These are phyloP conservation scores for Chanos chanos DNA, from an alignment of 2,797 vertebrate genomes.

Conservation along the genomic window DNA sequence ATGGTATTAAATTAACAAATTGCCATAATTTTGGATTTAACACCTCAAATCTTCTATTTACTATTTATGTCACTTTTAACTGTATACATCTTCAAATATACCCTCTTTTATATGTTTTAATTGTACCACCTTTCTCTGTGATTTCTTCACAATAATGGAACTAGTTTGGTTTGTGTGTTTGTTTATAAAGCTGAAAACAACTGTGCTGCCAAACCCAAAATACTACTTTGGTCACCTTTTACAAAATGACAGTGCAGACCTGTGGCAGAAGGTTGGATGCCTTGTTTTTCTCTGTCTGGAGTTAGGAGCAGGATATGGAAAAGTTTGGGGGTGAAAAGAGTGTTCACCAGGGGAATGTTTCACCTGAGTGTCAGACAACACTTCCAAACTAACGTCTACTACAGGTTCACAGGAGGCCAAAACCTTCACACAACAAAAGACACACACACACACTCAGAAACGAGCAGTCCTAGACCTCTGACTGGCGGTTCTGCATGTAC, in stretches of 20 bases:
- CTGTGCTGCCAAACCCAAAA: constrained; percentile 5
- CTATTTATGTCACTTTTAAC: too few species aligned
- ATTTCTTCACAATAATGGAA: not conserved
- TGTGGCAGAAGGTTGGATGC: not conserved
- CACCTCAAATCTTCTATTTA: too few species aligned
- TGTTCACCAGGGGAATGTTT: constrained; percentile 33
- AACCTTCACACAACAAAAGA: not conserved
- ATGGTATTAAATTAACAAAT: too few species aligned
- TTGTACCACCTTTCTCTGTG: constrained; percentile 1
- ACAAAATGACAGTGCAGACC: too few species aligned
- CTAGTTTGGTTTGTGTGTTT: not conserved
- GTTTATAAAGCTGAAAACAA: not conserved
- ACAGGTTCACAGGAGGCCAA: too few species aligned
- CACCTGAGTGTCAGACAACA: constrained; percentile 32
- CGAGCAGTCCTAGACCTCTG: too few species aligned
- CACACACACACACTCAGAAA: not conserved
- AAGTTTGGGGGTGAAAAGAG: not conserved
- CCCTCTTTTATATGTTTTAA: too few species aligned
- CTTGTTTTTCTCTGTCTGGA: not conserved
- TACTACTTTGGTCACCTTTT: too few species aligned
- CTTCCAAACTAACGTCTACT: too few species aligned
- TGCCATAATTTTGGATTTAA: too few species aligned
- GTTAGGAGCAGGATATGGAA: not conserved
- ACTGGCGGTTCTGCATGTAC: too few species aligned
- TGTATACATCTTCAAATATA: too few species aligned